phyloP scores from a whole-genome alignment of 2,797 vertebrate species.

The Phataginus tetradactyla region DNA sequence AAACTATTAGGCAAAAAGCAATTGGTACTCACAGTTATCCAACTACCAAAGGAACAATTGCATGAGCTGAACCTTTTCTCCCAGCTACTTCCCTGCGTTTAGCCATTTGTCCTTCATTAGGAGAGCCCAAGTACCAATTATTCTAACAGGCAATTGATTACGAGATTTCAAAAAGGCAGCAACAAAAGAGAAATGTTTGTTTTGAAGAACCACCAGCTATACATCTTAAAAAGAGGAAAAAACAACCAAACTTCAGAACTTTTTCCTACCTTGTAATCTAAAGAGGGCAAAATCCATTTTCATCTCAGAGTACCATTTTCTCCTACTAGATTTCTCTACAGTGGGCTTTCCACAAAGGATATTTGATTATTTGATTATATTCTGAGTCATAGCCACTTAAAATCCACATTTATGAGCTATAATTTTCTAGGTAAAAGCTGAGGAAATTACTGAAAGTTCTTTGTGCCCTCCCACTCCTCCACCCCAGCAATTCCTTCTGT shows the following conservation, averaged over 20 bases:
- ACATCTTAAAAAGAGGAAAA: background rate
- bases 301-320: slow-evolving; percentile 21
- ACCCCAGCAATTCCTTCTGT: background rate
- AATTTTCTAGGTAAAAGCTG: slow-evolving; percentile 54
- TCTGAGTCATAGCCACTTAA: slow-evolving; percentile 45
- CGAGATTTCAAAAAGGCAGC: background rate
- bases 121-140: background rate
- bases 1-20: slow-evolving; percentile 22
- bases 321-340: background rate
- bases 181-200: slow-evolving; percentile 24
- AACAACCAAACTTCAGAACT: slow-evolving; percentile 34
- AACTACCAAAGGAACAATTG: background rate
- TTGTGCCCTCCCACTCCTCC: background rate
- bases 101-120: background rate
- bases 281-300: slow-evolving; percentile 44
- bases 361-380: background rate
- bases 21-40: background rate
- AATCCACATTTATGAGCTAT: slow-evolving; percentile 35
- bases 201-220: background rate
- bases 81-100: background rate
- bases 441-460: slow-evolving; percentile 55
- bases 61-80: background rate
- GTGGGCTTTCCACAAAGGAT: slow-evolving; percentile 28
- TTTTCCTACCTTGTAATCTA: slow-evolving; percentile 26
- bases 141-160: slow-evolving; percentile 12